Evolutionary conservation across 2,113 vertebrate species (phyloP), one percentile per base, ranked within the genome.

Genomic region (Barbus barbus): DNA sequence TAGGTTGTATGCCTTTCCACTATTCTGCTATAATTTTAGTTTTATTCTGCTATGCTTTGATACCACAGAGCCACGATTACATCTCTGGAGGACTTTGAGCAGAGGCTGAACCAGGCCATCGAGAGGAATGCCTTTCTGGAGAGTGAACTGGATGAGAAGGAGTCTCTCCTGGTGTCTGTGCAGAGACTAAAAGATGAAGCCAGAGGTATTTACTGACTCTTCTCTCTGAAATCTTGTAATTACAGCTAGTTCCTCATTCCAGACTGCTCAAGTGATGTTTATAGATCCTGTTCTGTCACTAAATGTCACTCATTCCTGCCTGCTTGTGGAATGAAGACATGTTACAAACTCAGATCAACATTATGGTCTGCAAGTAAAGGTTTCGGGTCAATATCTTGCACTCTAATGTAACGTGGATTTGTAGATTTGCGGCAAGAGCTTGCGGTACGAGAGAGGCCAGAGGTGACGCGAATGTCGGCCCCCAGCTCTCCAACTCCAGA

Each of bases 71-170:
- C 98, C 44, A 99, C 97, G 28, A 98, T 99, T 84, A 95, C 96
- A 91, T 99, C 98, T 31, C 92, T 99, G 93, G 98, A 99, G 94
- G 98, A 97, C 92, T 99, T 99, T 77, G 98, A 99, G 92, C 97
- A 97, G 90, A 96, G 97, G 85, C 93, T 99, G 92, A 99, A 99
- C 94, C 97, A 98, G 92, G 97, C 97, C 87, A 99, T 99, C 85
- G 98, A 99, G 92, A 95, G 98, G 91, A 99, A 99, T 73, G 98
- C 98, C 0, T 99, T 99, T 94, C 95, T 99, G 91, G 98, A 99
- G 94, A 99, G 97, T 38, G 98, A 99, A 87, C 94, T 99, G 88
- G 98, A 99, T 87, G 98, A 99, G 93, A 99, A 99, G 88, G 98
- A 99, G 88, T 98, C 97, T 0, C 92, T 99, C 11, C 94, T 99